Evolutionary conservation across 2,888 invertebrate genomes (phyloP).

Genomic region (Agonum fuliginosum): DNA sequence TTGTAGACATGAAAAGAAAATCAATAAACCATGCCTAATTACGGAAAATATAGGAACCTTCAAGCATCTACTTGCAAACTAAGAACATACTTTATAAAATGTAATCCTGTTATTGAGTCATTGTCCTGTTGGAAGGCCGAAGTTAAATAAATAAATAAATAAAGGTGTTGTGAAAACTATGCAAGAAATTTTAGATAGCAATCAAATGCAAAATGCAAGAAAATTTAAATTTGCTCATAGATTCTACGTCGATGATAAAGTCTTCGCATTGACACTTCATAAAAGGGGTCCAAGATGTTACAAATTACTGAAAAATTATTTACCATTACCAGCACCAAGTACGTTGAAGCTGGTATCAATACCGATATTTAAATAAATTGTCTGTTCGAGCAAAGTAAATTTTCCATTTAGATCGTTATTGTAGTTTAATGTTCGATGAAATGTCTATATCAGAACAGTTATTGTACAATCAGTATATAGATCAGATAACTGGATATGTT

Average conservation of each 20-base stretch:
- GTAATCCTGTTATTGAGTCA: no score
- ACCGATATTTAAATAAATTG: not conserved
- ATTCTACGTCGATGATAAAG: slow-evolving; percentile 2
- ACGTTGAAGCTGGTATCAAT: no score
- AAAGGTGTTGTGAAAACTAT: no score
- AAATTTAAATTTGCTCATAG: not conserved
- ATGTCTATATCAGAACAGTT: not conserved
- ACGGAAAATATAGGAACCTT: no score
- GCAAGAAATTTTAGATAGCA: no score
- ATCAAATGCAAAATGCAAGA: not conserved
- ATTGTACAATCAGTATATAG: not conserved
- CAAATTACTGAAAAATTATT: not conserved
- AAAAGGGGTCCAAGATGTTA: slow-evolving; percentile 25
- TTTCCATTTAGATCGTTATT: slow-evolving; percentile 14
- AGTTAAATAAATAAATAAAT: no score
- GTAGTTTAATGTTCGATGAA: slow-evolving; percentile 52
- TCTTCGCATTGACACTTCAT: not conserved
- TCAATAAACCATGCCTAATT: no score
- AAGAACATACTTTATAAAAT: no score
- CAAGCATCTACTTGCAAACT: no score
- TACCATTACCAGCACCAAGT: not conserved
- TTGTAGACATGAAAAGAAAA: no score
- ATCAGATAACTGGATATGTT: slow-evolving; percentile 60
- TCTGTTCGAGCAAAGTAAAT: not conserved
- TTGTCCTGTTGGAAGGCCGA: no score